A percentile compares a stretch with the other conserved stretches of the same genome.
Evolutionary conservation across 1,140 invertebrate species (phyloP).

Genomic region (Drosophila auraria): DNA sequence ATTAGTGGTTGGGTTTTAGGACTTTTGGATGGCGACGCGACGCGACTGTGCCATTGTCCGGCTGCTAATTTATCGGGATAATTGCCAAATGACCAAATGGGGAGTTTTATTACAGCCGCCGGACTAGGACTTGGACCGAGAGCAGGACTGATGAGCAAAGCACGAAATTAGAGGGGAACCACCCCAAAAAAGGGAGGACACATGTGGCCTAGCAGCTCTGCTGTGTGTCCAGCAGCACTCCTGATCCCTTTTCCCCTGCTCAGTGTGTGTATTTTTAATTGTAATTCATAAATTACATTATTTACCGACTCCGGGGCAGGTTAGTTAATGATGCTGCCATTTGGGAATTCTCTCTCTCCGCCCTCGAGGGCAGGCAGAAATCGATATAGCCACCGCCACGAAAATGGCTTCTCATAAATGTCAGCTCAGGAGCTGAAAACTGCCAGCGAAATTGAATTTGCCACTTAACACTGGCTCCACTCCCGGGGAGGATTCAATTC

Average conservation of each 20-base stretch:
- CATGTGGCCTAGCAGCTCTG: constrained; percentile 24
- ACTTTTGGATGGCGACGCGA: constrained; percentile 16
- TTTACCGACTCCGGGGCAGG: constrained; percentile 39
- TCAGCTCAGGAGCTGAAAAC: constrained; percentile 40
- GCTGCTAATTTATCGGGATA: constrained; percentile 78
- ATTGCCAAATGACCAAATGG: constrained; percentile 79
- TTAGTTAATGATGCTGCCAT: constrained; percentile 55
- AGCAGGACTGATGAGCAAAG: constrained; percentile 64
- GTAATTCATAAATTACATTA: constrained; percentile 77
- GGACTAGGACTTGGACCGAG: constrained; percentile 8
- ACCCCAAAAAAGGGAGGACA: constrained; percentile 36
- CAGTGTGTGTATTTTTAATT: constrained; percentile 63
- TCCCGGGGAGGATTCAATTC: constrained; percentile 37
- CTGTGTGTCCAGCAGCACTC: constrained; percentile 10
- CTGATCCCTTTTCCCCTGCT: constrained; percentile 8
- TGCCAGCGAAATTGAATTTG: constrained; percentile 66
- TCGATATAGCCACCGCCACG: constrained; percentile 33
- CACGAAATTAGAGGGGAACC: constrained; percentile 21
- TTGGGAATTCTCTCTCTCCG: constrained; percentile 22
- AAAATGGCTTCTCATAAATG: constrained; percentile 52
- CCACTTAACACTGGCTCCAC: constrained; percentile 38
- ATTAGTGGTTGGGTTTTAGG: constrained; percentile 24
- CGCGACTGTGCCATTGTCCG: constrained; percentile 58
- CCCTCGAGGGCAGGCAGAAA: constrained; percentile 10
- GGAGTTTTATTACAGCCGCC: constrained; percentile 69